A percentile compares a stretch with the other conserved stretches of the same genome.
phyloP scores from a whole-genome alignment of 1,140 invertebrate genomes.

The Anoplophora glabripennis region DNA sequence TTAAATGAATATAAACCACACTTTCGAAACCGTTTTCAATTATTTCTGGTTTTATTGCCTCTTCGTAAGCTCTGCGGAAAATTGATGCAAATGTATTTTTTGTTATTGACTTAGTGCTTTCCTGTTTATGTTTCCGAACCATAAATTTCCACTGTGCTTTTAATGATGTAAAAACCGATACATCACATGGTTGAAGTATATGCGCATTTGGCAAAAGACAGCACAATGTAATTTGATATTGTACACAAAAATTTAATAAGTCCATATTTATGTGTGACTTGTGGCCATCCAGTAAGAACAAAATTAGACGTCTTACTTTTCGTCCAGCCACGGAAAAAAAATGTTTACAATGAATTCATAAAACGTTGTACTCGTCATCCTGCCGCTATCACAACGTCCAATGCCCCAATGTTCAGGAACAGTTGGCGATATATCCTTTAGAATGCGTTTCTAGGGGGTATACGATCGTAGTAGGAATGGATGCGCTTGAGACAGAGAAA shows the following conservation, averaged over 20 bases:
- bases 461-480: slow-evolving; percentile 35
- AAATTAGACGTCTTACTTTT: slow-evolving; percentile 10
- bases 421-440: slow-evolving; percentile 31
- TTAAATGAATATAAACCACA: too few relatives aligned
- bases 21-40: too few relatives aligned
- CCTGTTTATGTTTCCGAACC: not conserved
- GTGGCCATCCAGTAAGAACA: slow-evolving; percentile 20
- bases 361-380: slow-evolving; percentile 49
- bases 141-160: not conserved
- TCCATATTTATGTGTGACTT: slow-evolving; percentile 11
- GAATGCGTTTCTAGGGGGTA: slow-evolving; percentile 36
- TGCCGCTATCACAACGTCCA: slow-evolving; percentile 45
- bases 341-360: slow-evolving; percentile 50
- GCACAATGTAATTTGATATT: slow-evolving; percentile 2
- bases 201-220: slow-evolving; percentile 9
- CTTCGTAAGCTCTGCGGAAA: not conserved
- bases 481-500: slow-evolving; percentile 35
- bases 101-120: not conserved
- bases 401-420: slow-evolving; percentile 44
- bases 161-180: not conserved
- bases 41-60: too few relatives aligned
- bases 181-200: slow-evolving; percentile 5
- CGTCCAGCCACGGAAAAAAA: slow-evolving; percentile 43
- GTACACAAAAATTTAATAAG: slow-evolving; percentile 9
- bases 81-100: not conserved